A percentile compares a stretch with the other conserved stretches of the same genome.
phyloP scores from a whole-genome alignment of 2,888 invertebrate genomes.

The Caenorhabditis sulstoni region DNA sequence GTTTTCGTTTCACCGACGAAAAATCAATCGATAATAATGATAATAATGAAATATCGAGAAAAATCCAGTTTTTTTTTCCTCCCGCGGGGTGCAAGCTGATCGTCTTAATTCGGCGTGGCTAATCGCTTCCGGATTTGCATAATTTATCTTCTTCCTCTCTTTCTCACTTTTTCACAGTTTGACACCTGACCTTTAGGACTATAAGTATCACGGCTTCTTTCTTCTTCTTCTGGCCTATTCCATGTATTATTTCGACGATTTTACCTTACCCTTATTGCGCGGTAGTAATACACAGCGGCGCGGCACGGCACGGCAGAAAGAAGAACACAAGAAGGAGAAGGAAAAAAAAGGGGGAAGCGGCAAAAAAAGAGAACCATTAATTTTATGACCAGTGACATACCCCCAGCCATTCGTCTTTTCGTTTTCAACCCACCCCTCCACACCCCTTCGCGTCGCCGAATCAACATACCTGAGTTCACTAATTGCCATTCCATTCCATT shows the following conservation, averaged over 20 bases:
- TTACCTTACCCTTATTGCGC: no score
- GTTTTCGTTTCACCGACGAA: no score
- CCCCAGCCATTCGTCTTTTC: not conserved
- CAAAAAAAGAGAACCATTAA: constrained; percentile 4
- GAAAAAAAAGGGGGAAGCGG: not conserved
- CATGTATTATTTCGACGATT: no score
- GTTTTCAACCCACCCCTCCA: not conserved
- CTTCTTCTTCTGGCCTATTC: not conserved
- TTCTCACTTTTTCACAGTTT: constrained; percentile 10
- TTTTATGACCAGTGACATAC: not conserved
- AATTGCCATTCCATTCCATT: no score
- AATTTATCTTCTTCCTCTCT: no score
- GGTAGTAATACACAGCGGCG: no score
- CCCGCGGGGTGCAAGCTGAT: no score
- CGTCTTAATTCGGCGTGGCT: constrained; percentile 33
- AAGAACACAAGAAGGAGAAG: not conserved
- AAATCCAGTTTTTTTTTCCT: constrained; percentile 9
- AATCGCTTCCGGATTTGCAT: constrained; percentile 48
- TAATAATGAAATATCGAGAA: constrained; percentile 20
- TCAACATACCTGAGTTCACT: no score
- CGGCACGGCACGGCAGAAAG: not conserved
- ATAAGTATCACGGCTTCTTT: no score
- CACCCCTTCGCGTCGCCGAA: no score
- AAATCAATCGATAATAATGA: no score
- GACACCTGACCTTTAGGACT: not conserved